A percentile compares a stretch with the other conserved stretches of the same genome.
These are phyloP conservation scores for Megalopta genalis DNA, from an alignment of 1,140 invertebrate species.

Conservation along the genomic window DNA sequence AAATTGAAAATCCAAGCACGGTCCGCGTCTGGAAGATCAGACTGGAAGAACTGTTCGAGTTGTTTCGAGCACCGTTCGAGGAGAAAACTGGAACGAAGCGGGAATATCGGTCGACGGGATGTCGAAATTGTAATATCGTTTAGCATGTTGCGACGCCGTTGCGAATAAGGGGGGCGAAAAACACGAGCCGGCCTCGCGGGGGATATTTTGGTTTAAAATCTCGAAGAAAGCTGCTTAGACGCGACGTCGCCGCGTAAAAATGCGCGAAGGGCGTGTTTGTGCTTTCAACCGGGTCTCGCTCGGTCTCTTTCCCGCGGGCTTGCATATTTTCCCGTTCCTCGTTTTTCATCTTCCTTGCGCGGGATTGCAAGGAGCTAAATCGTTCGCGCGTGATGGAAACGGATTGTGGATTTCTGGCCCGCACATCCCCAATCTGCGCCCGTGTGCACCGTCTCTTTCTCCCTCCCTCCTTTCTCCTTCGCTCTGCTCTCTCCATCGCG, in stretches of 20 bases:
- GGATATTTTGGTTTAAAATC: slow-evolving; percentile 75
- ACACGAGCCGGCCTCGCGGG: slow-evolving; percentile 59
- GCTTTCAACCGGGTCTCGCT: slow-evolving; percentile 59
- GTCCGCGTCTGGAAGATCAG: too few species aligned
- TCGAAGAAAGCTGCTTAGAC: slow-evolving; percentile 76
- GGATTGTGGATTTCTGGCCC: slow-evolving; percentile 73
- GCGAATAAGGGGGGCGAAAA: slow-evolving; percentile 41
- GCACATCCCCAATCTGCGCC: slow-evolving; percentile 65
- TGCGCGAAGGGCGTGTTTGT: slow-evolving; percentile 61
- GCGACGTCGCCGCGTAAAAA: slow-evolving; percentile 68
- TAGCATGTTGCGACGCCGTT: slow-evolving; percentile 2
- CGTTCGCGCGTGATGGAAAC: slow-evolving; percentile 73
- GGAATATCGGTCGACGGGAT: not conserved
- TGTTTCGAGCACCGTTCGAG: too few species aligned
- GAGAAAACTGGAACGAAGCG: not conserved
- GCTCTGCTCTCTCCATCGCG: slow-evolving; percentile 15
- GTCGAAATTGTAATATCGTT: slow-evolving; percentile 1
- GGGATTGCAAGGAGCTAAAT: slow-evolving; percentile 71
- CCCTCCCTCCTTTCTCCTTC: slow-evolving; percentile 12
- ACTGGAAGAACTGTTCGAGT: too few species aligned
- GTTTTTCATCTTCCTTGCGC: slow-evolving; percentile 56
- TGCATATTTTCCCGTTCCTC: slow-evolving; percentile 45
- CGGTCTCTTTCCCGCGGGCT: slow-evolving; percentile 31
- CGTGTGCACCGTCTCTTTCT: slow-evolving; percentile 6
- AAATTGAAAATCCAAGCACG: too few species aligned